phyloP scores from a whole-genome alignment of 2,113 vertebrate genomes.

The Zosterops borbonicus region DNA sequence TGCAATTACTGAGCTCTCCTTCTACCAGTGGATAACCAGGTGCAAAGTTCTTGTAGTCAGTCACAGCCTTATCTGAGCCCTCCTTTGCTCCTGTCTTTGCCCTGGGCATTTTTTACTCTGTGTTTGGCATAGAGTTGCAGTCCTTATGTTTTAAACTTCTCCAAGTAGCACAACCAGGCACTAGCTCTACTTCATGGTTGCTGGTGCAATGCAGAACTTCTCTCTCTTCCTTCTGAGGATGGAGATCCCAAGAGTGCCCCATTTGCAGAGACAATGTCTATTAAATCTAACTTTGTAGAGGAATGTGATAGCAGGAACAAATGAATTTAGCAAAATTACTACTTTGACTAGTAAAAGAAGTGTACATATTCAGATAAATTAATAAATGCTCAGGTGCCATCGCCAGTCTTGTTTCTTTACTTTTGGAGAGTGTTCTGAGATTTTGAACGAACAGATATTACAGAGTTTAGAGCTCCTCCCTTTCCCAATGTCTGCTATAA shows the following conservation, averaged over 20 bases:
- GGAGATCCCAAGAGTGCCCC: background rate
- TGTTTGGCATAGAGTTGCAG: background rate
- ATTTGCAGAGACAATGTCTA: background rate
- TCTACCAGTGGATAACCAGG: background rate
- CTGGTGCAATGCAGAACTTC: background rate
- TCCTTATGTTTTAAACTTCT: background rate
- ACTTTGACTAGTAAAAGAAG: background rate
- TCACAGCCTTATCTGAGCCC: background rate
- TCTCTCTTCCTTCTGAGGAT: background rate
- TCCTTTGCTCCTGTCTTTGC: background rate
- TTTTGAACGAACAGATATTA: background rate
- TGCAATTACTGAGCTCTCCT: background rate
- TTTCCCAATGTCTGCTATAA: background rate
- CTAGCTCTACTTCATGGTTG: background rate
- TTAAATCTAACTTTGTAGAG: background rate
- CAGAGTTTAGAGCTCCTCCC: background rate
- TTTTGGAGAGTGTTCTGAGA: background rate
- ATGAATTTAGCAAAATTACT: background rate
- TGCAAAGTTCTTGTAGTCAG: background rate
- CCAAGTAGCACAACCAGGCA: background rate
- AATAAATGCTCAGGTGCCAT: background rate
- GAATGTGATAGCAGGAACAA: background rate
- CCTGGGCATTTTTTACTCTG: background rate
- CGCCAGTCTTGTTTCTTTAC: background rate
- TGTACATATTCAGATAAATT: background rate